Percentiles rank a stretch among this genome's conserved stretches.
Conservation (phyloP, 2,888 invertebrate species). For the Dasysyrphus albostriatus region DNA sequence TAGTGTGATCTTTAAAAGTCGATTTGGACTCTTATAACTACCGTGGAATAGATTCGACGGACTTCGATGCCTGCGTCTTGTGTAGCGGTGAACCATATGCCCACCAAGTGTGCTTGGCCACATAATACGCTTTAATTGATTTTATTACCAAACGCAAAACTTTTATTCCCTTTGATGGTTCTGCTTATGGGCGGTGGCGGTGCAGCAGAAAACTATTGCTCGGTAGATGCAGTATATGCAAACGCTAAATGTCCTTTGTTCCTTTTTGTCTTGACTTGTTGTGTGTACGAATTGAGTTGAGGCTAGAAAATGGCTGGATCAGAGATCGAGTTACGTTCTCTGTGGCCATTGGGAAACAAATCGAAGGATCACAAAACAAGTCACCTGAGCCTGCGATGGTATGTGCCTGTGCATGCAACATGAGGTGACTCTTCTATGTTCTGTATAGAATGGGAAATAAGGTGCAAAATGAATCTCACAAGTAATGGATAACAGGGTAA, state of each 20-base stretch:
- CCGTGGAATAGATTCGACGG: slow-evolving; percentile 69
- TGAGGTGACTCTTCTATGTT: slow-evolving; percentile 41
- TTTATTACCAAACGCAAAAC: slow-evolving; percentile 70
- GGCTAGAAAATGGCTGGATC: slow-evolving; percentile 43
- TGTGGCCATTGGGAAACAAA: slow-evolving; percentile 24
- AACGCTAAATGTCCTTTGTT: slow-evolving; percentile 60
- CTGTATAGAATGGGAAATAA: slow-evolving; percentile 7
- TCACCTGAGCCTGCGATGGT: slow-evolving; percentile 24
- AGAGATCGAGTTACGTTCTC: slow-evolving; percentile 60
- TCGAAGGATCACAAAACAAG: slow-evolving; percentile 54
- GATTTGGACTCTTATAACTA: slow-evolving; percentile 72
- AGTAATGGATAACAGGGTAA: neutral
- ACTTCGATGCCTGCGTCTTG: slow-evolving; percentile 5
- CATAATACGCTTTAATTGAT: slow-evolving; percentile 75
- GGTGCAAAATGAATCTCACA: slow-evolving; percentile 50
- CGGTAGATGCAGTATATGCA: slow-evolving; percentile 10
- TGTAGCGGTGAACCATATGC: slow-evolving; percentile 40
- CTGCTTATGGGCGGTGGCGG: neutral
- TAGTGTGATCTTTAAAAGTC: slow-evolving; percentile 74
- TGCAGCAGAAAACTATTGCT: slow-evolving; percentile 15
- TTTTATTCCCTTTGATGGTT: slow-evolving; percentile 69
- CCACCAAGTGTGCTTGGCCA: slow-evolving; percentile 54
- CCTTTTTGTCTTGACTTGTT: slow-evolving; percentile 29
- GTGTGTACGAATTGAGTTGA: slow-evolving; percentile 28
- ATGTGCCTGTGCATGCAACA: neutral